Evolutionary conservation across 2,888 invertebrate genomes (phyloP).

Genomic region (Caenorhabditis zanzibari): DNA sequence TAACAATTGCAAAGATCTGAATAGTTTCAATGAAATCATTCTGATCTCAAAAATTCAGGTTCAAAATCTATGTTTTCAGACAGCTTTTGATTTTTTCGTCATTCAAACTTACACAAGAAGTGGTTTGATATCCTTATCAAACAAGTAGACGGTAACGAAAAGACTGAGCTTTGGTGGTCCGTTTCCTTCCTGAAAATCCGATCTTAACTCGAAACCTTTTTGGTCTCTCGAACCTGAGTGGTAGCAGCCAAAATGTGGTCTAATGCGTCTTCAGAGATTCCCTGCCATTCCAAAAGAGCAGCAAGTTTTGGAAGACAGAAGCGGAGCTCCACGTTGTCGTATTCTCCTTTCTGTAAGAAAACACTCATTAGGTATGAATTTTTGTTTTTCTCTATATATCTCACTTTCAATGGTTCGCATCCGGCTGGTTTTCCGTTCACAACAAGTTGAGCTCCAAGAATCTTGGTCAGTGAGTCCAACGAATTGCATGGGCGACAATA

Average conservation of each 20-base stretch:
- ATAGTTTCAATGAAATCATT: background rate
- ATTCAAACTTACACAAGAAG: conserved; percentile 64
- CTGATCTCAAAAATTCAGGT: background rate
- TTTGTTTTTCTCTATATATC: background rate
- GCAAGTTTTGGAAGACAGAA: conserved; percentile 81
- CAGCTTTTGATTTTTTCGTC: background rate
- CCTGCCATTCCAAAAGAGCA: conserved; percentile 73
- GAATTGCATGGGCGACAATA: conserved; percentile 74
- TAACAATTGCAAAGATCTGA: conserved; percentile 17
- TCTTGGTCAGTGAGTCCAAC: conserved; percentile 65
- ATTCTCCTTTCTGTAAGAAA: conserved; percentile 76
- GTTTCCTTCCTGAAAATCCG: conserved; percentile 64
- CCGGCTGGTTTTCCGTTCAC: conserved; percentile 74
- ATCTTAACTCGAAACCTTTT: background rate
- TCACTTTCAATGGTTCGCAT: conserved; percentile 72
- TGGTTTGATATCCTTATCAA: conserved; percentile 77
- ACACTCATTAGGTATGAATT: conserved; percentile 10
- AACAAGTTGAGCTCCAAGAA: conserved; percentile 73
- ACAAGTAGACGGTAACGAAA: conserved; percentile 78
- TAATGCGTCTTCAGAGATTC: conserved; percentile 71
- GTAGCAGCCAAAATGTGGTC: conserved; percentile 73
- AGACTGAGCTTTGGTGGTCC: conserved; percentile 71
- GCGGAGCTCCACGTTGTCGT: conserved; percentile 80
- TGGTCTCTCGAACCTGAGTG: conserved; percentile 47
- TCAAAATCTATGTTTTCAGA: background rate